phyloP scores from a whole-genome alignment of 2,797 vertebrate genomes.

The Rhabdomys pumilio region DNA sequence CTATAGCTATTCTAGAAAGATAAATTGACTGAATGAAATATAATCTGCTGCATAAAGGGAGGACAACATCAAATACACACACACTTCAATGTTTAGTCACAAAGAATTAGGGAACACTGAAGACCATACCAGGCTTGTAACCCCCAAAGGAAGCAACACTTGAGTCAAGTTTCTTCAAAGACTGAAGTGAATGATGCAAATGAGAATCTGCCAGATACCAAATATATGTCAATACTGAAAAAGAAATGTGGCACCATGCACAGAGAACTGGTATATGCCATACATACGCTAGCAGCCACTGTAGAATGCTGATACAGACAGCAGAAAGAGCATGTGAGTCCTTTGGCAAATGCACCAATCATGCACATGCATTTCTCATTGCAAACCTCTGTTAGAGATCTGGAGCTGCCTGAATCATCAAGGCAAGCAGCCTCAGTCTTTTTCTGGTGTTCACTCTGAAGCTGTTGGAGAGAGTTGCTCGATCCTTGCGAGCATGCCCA shows the following conservation, averaged over 20 bases:
- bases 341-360: not conserved
- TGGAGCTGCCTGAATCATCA: not conserved
- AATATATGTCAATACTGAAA: not conserved
- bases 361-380: not conserved
- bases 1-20: not conserved
- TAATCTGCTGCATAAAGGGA: not conserved
- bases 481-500: not conserved
- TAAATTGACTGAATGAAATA: not conserved
- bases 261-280: not conserved
- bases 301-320: too few relatives aligned
- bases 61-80: not conserved
- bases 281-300: too few relatives aligned
- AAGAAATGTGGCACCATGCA: not conserved
- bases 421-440: not conserved
- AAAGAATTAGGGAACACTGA: not conserved
- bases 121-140: not conserved
- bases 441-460: not conserved
- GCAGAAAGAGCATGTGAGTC: not conserved
- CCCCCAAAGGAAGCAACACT: not conserved
- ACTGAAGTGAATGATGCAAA: not conserved
- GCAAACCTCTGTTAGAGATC: not conserved
- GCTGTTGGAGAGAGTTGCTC: not conserved
- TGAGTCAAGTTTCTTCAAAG: slow-evolving; percentile 10
- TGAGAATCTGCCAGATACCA: not conserved
- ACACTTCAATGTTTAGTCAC: not conserved